These are phyloP conservation scores for Parnassius apollo DNA, from an alignment of 2,888 invertebrate species.

Conservation along the genomic window DNA sequence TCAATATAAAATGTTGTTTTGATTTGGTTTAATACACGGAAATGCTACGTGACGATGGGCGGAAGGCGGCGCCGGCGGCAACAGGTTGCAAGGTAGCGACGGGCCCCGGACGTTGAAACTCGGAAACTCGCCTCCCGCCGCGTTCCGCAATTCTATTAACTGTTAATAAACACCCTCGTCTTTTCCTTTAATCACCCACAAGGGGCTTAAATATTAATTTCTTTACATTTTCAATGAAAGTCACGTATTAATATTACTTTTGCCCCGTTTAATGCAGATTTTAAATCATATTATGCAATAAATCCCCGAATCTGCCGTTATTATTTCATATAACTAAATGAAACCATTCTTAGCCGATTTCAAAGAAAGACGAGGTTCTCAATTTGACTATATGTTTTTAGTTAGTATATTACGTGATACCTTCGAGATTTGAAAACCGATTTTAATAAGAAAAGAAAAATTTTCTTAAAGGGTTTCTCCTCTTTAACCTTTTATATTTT, in stretches of 20 bases:
- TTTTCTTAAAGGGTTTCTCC: too few relatives aligned
- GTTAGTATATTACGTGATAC: too few relatives aligned
- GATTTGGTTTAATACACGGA: conserved; percentile 25
- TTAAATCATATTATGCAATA: conserved; percentile 27
- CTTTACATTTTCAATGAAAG: conserved; percentile 31
- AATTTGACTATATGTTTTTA: too few relatives aligned
- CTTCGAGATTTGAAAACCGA: too few relatives aligned
- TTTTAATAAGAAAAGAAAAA: too few relatives aligned
- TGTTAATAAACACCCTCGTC: conserved; percentile 63
- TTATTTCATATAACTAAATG: background rate
- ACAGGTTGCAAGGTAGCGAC: conserved; percentile 64
- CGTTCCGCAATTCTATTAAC: conserved; percentile 64
- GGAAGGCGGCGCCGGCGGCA: conserved; percentile 78
- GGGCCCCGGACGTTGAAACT: conserved; percentile 47
- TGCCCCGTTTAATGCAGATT: conserved; percentile 30
- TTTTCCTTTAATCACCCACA: conserved; percentile 60
- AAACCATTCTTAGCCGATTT: too few relatives aligned
- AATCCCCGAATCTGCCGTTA: background rate
- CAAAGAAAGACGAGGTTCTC: too few relatives aligned
- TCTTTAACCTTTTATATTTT: too few relatives aligned
- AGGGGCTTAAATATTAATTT: conserved; percentile 61
- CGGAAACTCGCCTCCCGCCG: conserved; percentile 48
- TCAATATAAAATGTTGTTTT: conserved; percentile 16
- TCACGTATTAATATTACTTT: conserved; percentile 32
- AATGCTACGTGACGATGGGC: conserved; percentile 58